Base-by-base conservation (phyloP, 2,888 invertebrate species). In the Agrotis clavis region DNA sequence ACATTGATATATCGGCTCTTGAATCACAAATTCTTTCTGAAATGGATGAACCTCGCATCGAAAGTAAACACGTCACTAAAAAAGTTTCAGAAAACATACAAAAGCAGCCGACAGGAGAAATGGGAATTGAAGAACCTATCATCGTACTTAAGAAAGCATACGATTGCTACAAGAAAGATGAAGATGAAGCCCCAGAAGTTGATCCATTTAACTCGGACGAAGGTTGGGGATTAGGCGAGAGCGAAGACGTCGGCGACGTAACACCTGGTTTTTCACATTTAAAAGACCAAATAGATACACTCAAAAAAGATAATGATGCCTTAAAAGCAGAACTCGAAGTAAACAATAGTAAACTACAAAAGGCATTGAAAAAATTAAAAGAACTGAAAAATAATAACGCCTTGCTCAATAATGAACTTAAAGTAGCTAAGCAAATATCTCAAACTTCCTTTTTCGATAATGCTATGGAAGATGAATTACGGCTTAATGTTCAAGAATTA, bases 331-430 rank as follows among this genome's bases (percentile, higher is more conserved):
- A 98, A 83, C 96, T 98, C 13, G 97, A 97, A 79, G 94, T 97
- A 45, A 94, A 97, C 74, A 97, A 98, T 90, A 92, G 97, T 0
- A 98, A 98, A 90, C 97, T 97, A 47, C 97, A 97, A 2, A 99
- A 98, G 94, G 97, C 98, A 81, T 95, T 99, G 84, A 98, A 98
- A 87, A 99, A 98, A 92, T 93, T 99, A 57, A 99, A 98, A 91
- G 98, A 98, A 89, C 97, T 98, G 68, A 99, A 99, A 92, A 93
- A 94, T 3, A 97, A 97, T 76, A 97, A 97, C 88, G 98, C 98
- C 51, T 95, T 96, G 82, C 90, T 97, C 51, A 92, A 93, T 16
- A 96, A 96, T 70, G 97, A 97, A 90, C 86, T 97, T 72, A 96
- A 96, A 84, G 91, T 95, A 35, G 94, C 95, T 50, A 96, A 96